Base-by-base conservation (phyloP, 2,797 vertebrate genomes). In the Coluber constrictor region DNA sequence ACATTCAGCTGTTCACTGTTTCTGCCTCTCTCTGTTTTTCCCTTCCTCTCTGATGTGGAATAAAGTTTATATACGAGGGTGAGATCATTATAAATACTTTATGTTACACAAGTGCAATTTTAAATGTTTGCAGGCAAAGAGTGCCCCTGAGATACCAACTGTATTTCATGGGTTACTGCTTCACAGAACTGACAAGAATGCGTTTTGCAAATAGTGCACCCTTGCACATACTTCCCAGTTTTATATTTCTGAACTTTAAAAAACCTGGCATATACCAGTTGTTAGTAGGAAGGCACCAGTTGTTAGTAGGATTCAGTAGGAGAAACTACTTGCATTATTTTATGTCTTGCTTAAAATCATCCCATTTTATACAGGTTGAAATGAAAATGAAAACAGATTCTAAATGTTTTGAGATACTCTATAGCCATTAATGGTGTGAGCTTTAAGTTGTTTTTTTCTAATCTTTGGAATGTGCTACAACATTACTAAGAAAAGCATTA, bases 11-110 rank as follows among this genome's bases (percentile, higher is more conserved):
- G 96, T 96, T 97, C 92, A 7, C 87, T 94, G 93, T 95, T 97
- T 94, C 96, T 97, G 96, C 95, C 97, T 95, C 37, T 60, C 95
- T 97, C 95, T 94, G 95, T 7, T 27, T 94, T 97, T 95, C 92
- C 88, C 94, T 92, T 95, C 93, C 83, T 95, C 92, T 96, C 94
- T 91, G 95, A 88, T 90, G 95, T 96, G 93, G 94, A 96, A 96
- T 96, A 96, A 96, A 96, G 97, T 96, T 97, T 97, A 96, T 97
- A 96, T 96, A 94, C 96, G 96, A 96, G 96, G 95, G 96, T 97
- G 96, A 98, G 96, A 96, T 97, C 95, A 95, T 97, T 96, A 96
- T 97, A 97, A 97, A 97, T 97, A 96, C 97, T 97, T 97, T 96
- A 97, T 97, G 96, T 90, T 94, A 95, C 97, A 94, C 94, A 96